These are phyloP conservation scores for Batillaria attramentaria DNA, from an alignment of 1,140 invertebrate species.

Conservation along the genomic window DNA sequence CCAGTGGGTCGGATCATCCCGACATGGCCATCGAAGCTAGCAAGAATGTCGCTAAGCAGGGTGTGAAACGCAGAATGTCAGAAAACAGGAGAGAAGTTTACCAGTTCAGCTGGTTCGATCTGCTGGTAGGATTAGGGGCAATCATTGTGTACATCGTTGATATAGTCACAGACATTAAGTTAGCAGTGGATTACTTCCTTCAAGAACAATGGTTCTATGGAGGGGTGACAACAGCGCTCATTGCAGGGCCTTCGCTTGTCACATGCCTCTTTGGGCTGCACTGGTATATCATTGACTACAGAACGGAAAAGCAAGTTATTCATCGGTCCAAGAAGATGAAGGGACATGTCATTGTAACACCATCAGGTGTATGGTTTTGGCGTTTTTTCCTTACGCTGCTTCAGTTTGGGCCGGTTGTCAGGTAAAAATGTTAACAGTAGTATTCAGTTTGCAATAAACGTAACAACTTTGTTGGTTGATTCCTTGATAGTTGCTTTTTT, in stretches of 20 bases:
- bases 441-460: too few species aligned
- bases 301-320: constrained; percentile 35
- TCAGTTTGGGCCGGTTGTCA: constrained; percentile 55
- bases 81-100: constrained; percentile 20
- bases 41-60: constrained; percentile 22
- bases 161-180: constrained; percentile 52
- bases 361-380: constrained; percentile 48
- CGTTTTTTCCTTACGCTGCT: constrained; percentile 55
- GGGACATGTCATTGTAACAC: constrained; percentile 23
- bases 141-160: constrained; percentile 48
- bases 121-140: constrained; percentile 40
- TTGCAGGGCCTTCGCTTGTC: constrained; percentile 48
- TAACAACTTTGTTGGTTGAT: too few species aligned
- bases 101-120: constrained; percentile 66
- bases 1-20: constrained; percentile 20
- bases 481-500: too few species aligned
- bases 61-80: constrained; percentile 11
- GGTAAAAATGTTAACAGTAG: too few species aligned
- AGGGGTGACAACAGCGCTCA: constrained; percentile 47
- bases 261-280: constrained; percentile 49
- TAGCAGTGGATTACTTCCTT: constrained; percentile 51
- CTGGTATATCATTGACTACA: constrained; percentile 58
- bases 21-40: constrained; percentile 20
- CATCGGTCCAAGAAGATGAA: constrained; percentile 19
- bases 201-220: constrained; percentile 42